phyloP scores from a whole-genome alignment of 2,113 vertebrate species.

The Psittacara wagleri region DNA sequence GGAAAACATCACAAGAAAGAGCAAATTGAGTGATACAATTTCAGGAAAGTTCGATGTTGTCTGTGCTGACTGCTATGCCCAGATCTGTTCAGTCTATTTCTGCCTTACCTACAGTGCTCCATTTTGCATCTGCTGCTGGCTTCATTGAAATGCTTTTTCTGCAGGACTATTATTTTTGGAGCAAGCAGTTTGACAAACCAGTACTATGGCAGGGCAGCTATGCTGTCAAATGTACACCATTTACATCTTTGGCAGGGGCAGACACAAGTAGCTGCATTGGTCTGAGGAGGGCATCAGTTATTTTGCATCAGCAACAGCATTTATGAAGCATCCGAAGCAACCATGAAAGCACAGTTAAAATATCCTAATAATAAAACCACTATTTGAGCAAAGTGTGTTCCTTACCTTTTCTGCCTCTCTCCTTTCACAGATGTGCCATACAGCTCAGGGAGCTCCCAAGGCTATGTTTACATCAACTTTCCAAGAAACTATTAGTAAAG shows the following conservation, averaged over 20 bases:
- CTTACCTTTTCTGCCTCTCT: not conserved
- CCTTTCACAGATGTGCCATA: not conserved
- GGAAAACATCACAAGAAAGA: not conserved
- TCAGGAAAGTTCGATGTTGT: not conserved
- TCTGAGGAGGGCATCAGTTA: not conserved
- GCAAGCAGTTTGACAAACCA: not conserved
- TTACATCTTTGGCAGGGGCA: not conserved
- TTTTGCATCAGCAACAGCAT: not conserved
- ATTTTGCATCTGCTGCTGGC: not conserved
- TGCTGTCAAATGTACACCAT: not conserved
- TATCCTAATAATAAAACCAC: not conserved
- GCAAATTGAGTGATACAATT: accelerated
- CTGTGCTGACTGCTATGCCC: not conserved
- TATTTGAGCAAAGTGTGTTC: not conserved
- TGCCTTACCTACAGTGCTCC: not conserved
- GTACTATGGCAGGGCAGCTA: not conserved
- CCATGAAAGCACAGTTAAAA: not conserved
- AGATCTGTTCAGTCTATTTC: not conserved
- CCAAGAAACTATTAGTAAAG: not conserved
- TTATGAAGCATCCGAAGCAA: not conserved
- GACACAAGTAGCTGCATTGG: not conserved
- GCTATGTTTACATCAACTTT: not conserved
- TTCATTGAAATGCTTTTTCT: not conserved
- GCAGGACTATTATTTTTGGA: not conserved
- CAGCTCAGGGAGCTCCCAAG: not conserved